Percentiles rank a stretch among this genome's conserved stretches.
Evolutionary conservation across 2,113 vertebrate genomes (phyloP).

Genomic region (Chitala chitala): DNA sequence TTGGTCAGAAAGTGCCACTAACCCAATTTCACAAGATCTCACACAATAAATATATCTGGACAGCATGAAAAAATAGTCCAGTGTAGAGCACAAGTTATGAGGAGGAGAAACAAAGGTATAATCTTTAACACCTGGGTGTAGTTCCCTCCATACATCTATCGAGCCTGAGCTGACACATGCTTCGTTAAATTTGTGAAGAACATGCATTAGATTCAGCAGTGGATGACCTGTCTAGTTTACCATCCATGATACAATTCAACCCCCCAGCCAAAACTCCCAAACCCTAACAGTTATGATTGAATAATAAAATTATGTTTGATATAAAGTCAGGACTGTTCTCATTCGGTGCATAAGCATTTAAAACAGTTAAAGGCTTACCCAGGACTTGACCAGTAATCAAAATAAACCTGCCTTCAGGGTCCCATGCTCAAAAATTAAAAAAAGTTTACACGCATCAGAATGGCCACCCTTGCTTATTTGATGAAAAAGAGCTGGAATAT

Average conservation of each 20-base stretch:
- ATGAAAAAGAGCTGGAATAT: no score
- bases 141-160: background rate
- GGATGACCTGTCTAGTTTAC: background rate
- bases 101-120: background rate
- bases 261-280: background rate
- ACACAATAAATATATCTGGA: background rate
- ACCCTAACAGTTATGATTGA: background rate
- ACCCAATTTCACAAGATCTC: background rate
- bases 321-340: background rate
- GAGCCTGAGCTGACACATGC: background rate
- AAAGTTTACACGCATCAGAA: no score
- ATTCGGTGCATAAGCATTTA: background rate
- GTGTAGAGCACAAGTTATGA: background rate
- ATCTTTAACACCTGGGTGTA: background rate
- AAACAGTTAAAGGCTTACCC: background rate
- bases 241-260: background rate
- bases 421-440: no score
- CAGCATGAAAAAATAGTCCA: background rate
- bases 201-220: background rate
- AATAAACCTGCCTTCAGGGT: background rate
- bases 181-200: background rate
- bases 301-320: background rate
- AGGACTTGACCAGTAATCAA: background rate
- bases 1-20: background rate
- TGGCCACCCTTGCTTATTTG: no score